A percentile compares a stretch with the other conserved stretches of the same genome.
These are phyloP conservation scores for Tenrec ecaudatus DNA, from an alignment of 2,113 vertebrate species.

Conservation along the genomic window DNA sequence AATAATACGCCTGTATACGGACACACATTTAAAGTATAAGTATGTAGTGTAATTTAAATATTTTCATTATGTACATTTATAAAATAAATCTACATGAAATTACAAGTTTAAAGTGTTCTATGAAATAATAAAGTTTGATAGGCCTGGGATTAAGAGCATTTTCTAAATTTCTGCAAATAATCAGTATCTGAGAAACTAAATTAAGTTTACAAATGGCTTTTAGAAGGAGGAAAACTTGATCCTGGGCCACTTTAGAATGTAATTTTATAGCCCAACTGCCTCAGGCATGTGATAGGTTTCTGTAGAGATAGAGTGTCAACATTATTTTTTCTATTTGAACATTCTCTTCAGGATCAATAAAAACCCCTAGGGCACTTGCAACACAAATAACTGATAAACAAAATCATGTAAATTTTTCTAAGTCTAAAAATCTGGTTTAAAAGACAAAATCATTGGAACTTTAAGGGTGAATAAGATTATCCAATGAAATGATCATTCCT, in stretches of 20 bases:
- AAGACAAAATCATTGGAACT: neutral
- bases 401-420: neutral
- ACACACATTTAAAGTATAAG: neutral
- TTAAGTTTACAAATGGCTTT: neutral
- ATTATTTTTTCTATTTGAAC: neutral
- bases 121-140: neutral
- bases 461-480: neutral
- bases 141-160: neutral
- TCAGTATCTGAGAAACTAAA: neutral
- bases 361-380: neutral
- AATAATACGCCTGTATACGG: neutral
- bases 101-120: neutral
- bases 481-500: neutral
- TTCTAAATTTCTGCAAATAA: conserved; percentile 14
- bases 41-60: neutral
- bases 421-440: neutral
- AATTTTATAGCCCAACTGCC: neutral
- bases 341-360: neutral
- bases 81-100: neutral
- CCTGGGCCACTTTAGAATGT: neutral
- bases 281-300: neutral
- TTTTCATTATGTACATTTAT: neutral
- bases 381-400: neutral
- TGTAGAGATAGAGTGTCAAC: neutral
- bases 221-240: neutral